phyloP scores from a whole-genome alignment of 2,113 vertebrate species.

The Gallinago media region DNA sequence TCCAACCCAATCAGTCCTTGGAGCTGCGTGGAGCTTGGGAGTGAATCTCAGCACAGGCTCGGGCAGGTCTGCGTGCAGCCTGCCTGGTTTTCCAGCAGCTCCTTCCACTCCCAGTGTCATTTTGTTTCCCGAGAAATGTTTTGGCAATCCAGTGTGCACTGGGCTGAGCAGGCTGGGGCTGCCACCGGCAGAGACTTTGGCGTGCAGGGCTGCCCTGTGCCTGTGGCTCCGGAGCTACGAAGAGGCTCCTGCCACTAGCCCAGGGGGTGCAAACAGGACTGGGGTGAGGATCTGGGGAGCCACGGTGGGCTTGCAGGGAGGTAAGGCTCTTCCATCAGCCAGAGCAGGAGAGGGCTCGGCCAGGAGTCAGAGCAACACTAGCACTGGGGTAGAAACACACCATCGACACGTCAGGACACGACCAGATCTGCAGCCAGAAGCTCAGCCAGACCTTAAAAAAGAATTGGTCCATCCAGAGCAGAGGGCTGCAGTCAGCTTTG shows the following conservation, averaged over 20 bases:
- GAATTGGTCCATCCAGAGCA: neutral
- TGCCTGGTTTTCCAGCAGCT: neutral
- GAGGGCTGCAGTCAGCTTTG: neutral
- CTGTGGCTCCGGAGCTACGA: neutral
- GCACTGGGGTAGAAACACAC: neutral
- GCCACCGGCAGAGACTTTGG: neutral
- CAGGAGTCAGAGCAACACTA: neutral
- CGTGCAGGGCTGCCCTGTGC: neutral
- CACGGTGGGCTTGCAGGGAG: neutral
- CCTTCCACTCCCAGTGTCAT: neutral
- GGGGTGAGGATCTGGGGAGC: neutral
- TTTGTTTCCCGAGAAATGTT: neutral
- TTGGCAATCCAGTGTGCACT: neutral
- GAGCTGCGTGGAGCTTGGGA: neutral
- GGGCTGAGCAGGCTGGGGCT: neutral
- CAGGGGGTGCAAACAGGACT: neutral
- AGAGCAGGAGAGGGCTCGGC: neutral
- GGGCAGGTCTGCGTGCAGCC: neutral
- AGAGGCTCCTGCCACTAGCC: neutral
- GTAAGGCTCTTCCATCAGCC: neutral
- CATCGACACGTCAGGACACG: rapidly evolving
- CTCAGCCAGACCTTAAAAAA: neutral
- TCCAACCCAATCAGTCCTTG: neutral
- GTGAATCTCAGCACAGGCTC: neutral
- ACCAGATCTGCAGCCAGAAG: neutral